A percentile compares a stretch with the other conserved stretches of the same genome.
Conservation (phyloP, 2,888 invertebrate species). For the Uropetala carovei region DNA sequence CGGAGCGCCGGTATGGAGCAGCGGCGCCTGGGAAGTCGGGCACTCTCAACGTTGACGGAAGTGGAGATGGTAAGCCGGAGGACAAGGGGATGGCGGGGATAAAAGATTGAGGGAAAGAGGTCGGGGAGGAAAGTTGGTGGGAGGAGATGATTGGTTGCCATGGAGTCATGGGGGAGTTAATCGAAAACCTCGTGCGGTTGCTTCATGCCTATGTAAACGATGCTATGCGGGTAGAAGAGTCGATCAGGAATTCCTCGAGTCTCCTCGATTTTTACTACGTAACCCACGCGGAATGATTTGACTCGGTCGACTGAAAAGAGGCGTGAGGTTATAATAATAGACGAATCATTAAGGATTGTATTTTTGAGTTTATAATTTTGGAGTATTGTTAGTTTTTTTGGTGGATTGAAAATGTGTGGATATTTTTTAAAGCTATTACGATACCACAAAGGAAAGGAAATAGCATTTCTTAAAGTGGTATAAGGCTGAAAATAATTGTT, state of each 20-base stretch:
- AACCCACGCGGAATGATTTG: not conserved
- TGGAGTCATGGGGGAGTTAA: conserved; percentile 48
- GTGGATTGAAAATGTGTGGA: too few species aligned
- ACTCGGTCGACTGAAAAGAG: too few species aligned
- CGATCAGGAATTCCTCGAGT: not conserved
- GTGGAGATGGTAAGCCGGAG: conserved; percentile 21
- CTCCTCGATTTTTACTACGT: not conserved
- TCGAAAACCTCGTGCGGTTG: conserved; percentile 60
- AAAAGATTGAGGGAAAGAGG: conserved; percentile 56
- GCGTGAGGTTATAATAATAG: too few species aligned
- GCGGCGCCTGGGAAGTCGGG: not conserved
- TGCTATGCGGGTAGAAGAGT: not conserved
- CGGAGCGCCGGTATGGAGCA: not conserved
- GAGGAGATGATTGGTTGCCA: conserved; percentile 47
- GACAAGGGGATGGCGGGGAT: not conserved
- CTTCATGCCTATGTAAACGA: conserved; percentile 43
- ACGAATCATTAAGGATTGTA: too few species aligned
- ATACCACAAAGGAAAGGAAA: too few species aligned
- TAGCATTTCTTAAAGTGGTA: too few species aligned
- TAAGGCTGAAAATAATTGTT: too few species aligned
- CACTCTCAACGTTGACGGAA: conserved; percentile 38
- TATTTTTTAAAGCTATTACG: too few species aligned
- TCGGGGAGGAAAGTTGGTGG: conserved; percentile 53
- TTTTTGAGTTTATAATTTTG: too few species aligned
- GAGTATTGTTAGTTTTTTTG: too few species aligned